These are phyloP conservation scores for Bradypodion pumilum DNA, from an alignment of 2,797 vertebrate species.

Conservation along the genomic window DNA sequence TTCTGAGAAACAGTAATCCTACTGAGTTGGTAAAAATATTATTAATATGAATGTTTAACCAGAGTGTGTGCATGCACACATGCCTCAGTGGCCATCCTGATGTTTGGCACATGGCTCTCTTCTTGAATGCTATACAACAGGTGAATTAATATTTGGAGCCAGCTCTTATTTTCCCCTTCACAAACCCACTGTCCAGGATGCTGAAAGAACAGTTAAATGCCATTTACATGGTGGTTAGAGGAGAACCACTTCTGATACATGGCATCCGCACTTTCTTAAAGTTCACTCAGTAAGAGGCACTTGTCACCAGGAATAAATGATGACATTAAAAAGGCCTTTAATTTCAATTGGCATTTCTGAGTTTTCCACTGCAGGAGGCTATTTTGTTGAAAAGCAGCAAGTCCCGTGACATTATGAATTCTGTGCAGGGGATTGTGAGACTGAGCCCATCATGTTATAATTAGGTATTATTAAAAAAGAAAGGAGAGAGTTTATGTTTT, in stretches of 20 bases:
- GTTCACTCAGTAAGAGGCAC: slow-evolving; percentile 35
- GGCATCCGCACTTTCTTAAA: slow-evolving; percentile 28
- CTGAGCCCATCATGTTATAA: neutral
- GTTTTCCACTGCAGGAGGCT: neutral
- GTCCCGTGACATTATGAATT: neutral
- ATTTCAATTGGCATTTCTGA: slow-evolving; percentile 14
- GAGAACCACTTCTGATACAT: slow-evolving; percentile 27
- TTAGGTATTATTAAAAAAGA: neutral
- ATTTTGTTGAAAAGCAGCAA: slow-evolving; percentile 20
- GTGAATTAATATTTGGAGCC: slow-evolving; percentile 23
- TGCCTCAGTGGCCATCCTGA: slow-evolving; percentile 8
- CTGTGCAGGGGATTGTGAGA: neutral
- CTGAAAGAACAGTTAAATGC: slow-evolving; percentile 30
- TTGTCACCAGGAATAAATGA: slow-evolving; percentile 17
- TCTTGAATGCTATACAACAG: neutral
- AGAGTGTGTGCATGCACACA: no score
- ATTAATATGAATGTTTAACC: no score
- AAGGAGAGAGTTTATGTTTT: neutral
- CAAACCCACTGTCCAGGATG: neutral
- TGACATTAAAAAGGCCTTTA: slow-evolving; percentile 24
- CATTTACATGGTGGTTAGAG: slow-evolving; percentile 40
- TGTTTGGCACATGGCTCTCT: neutral
- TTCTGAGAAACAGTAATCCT: no score
- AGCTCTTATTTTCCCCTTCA: slow-evolving; percentile 39
- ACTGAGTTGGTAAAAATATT: no score